phyloP scores from a whole-genome alignment of 2,113 vertebrate species.

The Sapayoa aenigma region DNA sequence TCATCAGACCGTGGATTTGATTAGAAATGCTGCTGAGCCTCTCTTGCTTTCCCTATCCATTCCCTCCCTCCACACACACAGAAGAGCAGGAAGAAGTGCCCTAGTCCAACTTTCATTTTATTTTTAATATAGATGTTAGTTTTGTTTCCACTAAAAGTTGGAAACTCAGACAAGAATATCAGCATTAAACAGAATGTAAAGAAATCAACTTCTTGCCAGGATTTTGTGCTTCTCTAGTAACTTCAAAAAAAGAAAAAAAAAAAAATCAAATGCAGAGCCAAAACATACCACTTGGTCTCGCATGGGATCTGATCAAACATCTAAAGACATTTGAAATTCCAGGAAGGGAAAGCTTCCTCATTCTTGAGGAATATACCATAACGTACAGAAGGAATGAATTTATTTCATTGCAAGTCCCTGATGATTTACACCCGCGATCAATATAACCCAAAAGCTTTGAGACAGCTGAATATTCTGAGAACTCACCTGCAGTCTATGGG shows the following conservation, averaged over 20 bases:
- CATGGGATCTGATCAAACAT: conserved; percentile 43
- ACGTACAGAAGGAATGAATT: conserved; percentile 4
- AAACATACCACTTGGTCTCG: neutral
- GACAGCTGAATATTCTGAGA: neutral
- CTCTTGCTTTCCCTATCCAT: neutral
- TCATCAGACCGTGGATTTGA: neutral
- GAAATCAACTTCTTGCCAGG: neutral
- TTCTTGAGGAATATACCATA: conserved; percentile 16
- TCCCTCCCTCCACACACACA: neutral
- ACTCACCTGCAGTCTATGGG: conserved; percentile 2
- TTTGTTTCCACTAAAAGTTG: neutral
- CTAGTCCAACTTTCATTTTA: neutral
- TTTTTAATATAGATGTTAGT: neutral
- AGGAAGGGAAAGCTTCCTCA: conserved; percentile 36
- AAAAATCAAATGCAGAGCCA: neutral
- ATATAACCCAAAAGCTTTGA: neutral
- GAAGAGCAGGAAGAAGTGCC: neutral
- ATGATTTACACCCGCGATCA: neutral
- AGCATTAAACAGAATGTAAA: neutral
- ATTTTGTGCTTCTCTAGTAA: neutral
- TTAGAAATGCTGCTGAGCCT: neutral
- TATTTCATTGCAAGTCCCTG: neutral
- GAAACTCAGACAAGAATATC: neutral
- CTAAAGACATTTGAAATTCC: conserved; percentile 20
- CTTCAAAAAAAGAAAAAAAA: neutral